phyloP scores from a whole-genome alignment of 2,888 invertebrate genomes.

The Eilema caniola region DNA sequence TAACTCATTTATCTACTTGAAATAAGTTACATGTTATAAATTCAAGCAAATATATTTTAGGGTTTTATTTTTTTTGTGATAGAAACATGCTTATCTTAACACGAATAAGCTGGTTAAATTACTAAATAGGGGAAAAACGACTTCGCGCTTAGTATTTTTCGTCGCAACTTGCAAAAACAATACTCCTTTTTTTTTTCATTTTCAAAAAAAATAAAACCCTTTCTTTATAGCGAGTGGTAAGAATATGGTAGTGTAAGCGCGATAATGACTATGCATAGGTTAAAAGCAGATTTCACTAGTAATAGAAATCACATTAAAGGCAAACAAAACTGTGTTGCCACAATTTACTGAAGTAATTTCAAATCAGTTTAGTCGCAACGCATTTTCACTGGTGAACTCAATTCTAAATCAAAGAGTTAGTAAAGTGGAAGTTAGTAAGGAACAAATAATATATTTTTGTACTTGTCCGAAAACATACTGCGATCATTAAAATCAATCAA shows the following conservation, averaged over 20 bases:
- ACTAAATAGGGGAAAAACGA: not conserved
- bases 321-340: not conserved
- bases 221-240: no score
- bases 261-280: no score
- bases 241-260: no score
- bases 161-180: not conserved
- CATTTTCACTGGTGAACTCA: not conserved
- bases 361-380: not conserved
- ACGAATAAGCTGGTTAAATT: not conserved
- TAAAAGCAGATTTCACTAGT: not conserved
- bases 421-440: not conserved
- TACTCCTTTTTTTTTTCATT: no score
- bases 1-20: not conserved
- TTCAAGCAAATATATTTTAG: not conserved
- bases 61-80: not conserved
- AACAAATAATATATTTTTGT: not conserved
- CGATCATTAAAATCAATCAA: constrained; percentile 1
- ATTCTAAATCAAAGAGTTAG: not conserved
- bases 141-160: not conserved
- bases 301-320: not conserved
- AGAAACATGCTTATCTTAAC: not conserved
- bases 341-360: not conserved
- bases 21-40: not conserved
- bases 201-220: no score
- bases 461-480: not conserved